Evolutionary conservation across 2,113 vertebrate genomes (phyloP).

Genomic region (Rattus rattus): DNA sequence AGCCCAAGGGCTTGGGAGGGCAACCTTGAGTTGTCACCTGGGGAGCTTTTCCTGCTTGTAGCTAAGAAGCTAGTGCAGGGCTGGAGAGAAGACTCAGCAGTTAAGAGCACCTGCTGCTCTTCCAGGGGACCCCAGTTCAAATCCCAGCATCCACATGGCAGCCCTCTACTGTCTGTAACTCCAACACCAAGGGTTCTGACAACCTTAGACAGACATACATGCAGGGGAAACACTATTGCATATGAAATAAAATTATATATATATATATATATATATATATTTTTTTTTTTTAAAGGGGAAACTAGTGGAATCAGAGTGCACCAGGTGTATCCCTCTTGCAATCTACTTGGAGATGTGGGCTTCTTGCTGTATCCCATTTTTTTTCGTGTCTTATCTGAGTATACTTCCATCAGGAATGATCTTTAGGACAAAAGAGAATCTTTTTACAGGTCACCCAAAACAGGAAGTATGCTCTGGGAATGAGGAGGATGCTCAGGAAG

Average conservation of each 20-base stretch:
- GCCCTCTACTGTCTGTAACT: not conserved
- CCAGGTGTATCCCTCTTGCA: rapidly evolving
- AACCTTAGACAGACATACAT: no score
- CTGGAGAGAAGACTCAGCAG: not conserved
- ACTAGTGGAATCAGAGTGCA: rapidly evolving
- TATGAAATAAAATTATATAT: not conserved
- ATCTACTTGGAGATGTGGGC: rapidly evolving
- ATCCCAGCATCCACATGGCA: not conserved
- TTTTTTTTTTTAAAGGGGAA: not conserved
- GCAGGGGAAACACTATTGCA: not conserved
- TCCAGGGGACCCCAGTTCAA: not conserved
- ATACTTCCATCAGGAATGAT: not conserved
- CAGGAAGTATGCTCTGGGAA: rapidly evolving
- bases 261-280: no score
- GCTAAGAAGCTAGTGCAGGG: not conserved
- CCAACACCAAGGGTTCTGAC: no score
- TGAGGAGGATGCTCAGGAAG: rapidly evolving
- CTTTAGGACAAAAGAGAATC: not conserved
- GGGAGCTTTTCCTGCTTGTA: not conserved
- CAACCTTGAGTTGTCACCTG: not conserved
- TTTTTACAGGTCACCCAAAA: not conserved
- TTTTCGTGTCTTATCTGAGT: not conserved
- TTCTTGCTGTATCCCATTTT: not conserved
- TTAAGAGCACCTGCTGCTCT: not conserved
- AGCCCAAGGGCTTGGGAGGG: rapidly evolving